Conservation (phyloP, 2,888 invertebrate species). For the Cyclophora punctaria region DNA sequence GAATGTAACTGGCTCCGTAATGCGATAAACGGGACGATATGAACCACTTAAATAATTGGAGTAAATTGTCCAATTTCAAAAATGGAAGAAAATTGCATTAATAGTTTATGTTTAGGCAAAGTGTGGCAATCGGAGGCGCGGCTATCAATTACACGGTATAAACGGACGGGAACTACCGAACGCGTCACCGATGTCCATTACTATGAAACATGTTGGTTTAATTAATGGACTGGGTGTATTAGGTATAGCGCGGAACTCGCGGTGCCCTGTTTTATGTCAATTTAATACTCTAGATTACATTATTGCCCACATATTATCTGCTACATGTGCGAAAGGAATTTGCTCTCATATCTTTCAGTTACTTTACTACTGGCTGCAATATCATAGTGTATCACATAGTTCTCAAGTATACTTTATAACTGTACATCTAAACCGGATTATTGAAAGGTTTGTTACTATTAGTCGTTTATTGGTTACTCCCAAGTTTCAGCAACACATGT, state of each 20-base stretch:
- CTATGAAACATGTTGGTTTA: conserved; percentile 62
- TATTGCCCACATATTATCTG: not conserved
- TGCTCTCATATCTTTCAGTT: too few species aligned
- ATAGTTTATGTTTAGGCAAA: conserved; percentile 29
- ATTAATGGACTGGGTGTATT: conserved; percentile 64
- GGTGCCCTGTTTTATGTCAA: conserved; percentile 24
- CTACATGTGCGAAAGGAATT: too few species aligned
- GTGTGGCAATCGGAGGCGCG: conserved; percentile 22
- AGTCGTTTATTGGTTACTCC: not conserved
- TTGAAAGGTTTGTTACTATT: not conserved
- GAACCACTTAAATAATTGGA: too few species aligned
- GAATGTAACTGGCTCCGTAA: too few species aligned
- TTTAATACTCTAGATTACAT: conserved; percentile 13
- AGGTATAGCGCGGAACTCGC: conserved; percentile 38
- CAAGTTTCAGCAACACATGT: conserved; percentile 19
- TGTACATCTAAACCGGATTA: too few species aligned
- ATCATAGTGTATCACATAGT: not conserved
- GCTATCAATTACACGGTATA: conserved; percentile 33
- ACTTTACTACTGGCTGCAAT: too few species aligned
- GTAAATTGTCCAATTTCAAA: not conserved
- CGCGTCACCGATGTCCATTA: conserved; percentile 57
- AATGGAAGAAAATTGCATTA: conserved; percentile 17
- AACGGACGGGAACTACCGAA: conserved; percentile 20
- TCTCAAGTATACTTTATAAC: conserved; percentile 2
- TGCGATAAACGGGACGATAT: too few species aligned